These are phyloP conservation scores for Brienomyrus brachyistius DNA, from an alignment of 2,113 vertebrate genomes.

Conservation along the genomic window DNA sequence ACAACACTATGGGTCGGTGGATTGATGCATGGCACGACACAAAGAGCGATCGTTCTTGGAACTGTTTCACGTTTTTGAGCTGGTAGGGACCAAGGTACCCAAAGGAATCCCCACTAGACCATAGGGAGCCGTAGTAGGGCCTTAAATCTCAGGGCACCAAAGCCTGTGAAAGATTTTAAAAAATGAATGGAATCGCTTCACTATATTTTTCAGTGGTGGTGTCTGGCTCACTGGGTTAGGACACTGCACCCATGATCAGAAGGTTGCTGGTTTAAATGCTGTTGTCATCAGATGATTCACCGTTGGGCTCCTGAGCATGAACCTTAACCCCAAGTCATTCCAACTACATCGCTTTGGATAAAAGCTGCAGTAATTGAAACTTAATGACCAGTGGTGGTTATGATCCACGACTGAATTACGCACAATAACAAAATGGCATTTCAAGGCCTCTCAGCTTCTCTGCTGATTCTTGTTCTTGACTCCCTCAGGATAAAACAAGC, in stretches of 20 bases:
- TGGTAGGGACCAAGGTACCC: no score
- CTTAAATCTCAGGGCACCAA: no score
- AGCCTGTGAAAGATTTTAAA: no score
- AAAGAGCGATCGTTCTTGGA: no score
- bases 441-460: not conserved
- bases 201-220: not conserved
- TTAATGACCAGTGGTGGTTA: not conserved
- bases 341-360: not conserved
- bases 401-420: not conserved
- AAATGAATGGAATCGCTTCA: no score
- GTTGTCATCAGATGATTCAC: not conserved
- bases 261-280: not conserved
- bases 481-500: not conserved
- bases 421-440: not conserved
- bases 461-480: not conserved
- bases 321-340: not conserved
- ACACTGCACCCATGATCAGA: not conserved
- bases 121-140: no score
- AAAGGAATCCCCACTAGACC: no score
- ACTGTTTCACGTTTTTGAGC: no score
- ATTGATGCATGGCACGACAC: no score
- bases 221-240: not conserved
- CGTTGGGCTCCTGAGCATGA: not conserved
- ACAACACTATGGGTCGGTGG: no score
- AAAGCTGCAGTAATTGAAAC: not conserved